Conservation (phyloP, 1,140 invertebrate genomes). For the Dermatophagoides farinae region DNA sequence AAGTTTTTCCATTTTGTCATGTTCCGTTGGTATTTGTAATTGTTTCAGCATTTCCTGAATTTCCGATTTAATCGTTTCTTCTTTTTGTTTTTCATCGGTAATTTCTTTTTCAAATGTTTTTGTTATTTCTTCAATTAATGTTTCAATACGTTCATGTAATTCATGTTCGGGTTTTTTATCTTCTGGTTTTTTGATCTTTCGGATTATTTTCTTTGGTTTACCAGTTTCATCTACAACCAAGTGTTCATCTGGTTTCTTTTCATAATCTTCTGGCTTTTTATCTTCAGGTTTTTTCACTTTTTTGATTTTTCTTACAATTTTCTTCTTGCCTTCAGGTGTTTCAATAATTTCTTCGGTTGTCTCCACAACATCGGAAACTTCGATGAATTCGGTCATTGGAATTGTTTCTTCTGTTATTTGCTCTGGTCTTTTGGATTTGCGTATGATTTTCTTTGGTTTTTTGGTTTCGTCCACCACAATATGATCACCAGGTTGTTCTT, state of each 20-base stretch:
- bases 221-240: too few relatives aligned
- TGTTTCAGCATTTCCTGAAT: slow-evolving; percentile 14
- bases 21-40: not conserved
- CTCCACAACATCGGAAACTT: not conserved
- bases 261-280: slow-evolving; percentile 22
- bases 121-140: slow-evolving; percentile 19
- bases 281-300: slow-evolving; percentile 20
- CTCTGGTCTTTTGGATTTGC: slow-evolving; percentile 16
- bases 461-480: slow-evolving; percentile 22
- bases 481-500: not conserved
- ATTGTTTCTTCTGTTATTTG: slow-evolving; percentile 7
- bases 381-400: not conserved
- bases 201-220: not conserved
- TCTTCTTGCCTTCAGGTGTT: not conserved
- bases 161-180: not conserved
- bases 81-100: slow-evolving; percentile 10
- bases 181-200: not conserved
- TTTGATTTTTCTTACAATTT: not conserved
- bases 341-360: slow-evolving; percentile 13
- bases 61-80: slow-evolving; percentile 23
- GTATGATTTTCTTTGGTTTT: not conserved
- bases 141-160: too few relatives aligned
- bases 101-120: too few relatives aligned
- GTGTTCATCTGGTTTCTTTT: too few relatives aligned
- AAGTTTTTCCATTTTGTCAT: too few relatives aligned